A percentile compares a stretch with the other conserved stretches of the same genome.
Evolutionary conservation across 2,113 vertebrate genomes (phyloP).

Genomic region (Ochotona princeps): DNA sequence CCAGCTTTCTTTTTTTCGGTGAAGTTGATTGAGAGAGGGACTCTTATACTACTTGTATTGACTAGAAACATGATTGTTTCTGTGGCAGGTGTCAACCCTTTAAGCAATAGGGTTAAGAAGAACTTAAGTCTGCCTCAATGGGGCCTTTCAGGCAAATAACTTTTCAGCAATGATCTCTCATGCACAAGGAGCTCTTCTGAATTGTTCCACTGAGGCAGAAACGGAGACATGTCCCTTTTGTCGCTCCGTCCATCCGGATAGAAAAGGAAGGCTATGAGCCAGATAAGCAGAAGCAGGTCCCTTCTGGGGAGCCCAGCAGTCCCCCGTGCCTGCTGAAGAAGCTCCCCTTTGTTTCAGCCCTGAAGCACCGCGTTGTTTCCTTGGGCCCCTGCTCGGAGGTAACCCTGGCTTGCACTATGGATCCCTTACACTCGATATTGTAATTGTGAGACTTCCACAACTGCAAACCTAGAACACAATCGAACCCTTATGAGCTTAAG

Average conservation of each 20-base stretch:
- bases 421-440: constrained; percentile 70
- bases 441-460: constrained; percentile 51
- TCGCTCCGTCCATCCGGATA: not conserved
- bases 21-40: constrained; percentile 42
- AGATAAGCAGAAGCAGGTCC: constrained; percentile 79
- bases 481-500: constrained; percentile 57
- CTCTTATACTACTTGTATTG: constrained; percentile 49
- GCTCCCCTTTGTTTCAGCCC: constrained; percentile 79
- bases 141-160: not conserved
- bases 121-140: constrained; percentile 38
- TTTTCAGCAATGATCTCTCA: constrained; percentile 12
- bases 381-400: constrained; percentile 43
- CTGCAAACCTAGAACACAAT: constrained; percentile 43
- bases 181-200: constrained; percentile 46
- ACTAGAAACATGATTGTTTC: constrained; percentile 64
- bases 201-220: constrained; percentile 60
- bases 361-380: constrained; percentile 67
- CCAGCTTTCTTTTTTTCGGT: constrained; percentile 46
- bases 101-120: constrained; percentile 58
- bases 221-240: constrained; percentile 26
- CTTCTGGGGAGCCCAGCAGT: constrained; percentile 73
- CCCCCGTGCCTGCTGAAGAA: constrained; percentile 69
- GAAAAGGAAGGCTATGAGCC: constrained; percentile 63
- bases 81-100: not conserved
- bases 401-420: constrained; percentile 65